Evolutionary conservation across 2,797 vertebrate species (phyloP).

Genomic region (Enoplosus armatus): DNA sequence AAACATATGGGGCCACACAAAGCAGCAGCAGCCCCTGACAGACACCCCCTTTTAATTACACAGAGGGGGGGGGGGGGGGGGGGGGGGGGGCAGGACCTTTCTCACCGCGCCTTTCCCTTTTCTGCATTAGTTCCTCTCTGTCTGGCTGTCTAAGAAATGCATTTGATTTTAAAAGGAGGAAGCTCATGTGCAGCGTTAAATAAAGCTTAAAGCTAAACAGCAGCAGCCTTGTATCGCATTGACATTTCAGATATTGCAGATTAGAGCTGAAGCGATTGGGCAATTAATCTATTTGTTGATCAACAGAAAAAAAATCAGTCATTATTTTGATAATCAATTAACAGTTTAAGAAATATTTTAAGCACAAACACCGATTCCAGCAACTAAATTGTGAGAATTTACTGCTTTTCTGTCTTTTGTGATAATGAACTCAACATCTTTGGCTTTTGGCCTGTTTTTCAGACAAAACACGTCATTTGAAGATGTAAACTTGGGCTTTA

Average conservation of each 20-base stretch:
- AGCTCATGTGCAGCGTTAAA: conserved; percentile 11
- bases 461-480: not conserved
- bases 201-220: conserved; percentile 6
- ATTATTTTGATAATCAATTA: not conserved
- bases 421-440: not conserved
- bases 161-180: conserved; percentile 13
- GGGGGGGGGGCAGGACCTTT: conserved; percentile 84
- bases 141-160: conserved; percentile 47
- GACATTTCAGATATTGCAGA: conserved; percentile 7
- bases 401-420: not conserved
- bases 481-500: not conserved
- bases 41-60: conserved; percentile 99
- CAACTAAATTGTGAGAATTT: not conserved
- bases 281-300: not conserved
- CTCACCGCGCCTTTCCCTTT: conserved; percentile 53
- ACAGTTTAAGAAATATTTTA: not conserved
- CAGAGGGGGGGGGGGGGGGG: conserved; percentile 86
- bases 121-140: conserved; percentile 40
- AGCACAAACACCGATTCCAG: not conserved
- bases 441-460: not conserved
- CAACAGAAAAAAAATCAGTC: not conserved
- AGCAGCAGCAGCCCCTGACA: conserved; percentile 94
- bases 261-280: not conserved
- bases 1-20: conserved; percentile 99
- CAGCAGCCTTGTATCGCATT: not conserved